phyloP scores from a whole-genome alignment of 2,113 vertebrate genomes.

The Chlorodrepanis virens region DNA sequence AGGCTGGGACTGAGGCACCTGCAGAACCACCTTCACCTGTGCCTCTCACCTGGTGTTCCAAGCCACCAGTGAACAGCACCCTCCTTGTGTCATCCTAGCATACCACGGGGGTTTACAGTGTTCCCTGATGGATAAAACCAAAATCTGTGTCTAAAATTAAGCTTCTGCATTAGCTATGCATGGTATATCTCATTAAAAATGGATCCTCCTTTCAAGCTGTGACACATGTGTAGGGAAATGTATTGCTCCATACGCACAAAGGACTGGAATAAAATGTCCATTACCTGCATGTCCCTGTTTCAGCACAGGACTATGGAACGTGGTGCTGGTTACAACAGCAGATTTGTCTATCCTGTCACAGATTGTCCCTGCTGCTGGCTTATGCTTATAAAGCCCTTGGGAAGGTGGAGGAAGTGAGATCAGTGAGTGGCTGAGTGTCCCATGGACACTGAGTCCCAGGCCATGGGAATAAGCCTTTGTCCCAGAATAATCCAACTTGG shows the following conservation, averaged over 20 bases:
- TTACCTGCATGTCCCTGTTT: background rate
- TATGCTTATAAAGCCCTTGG: background rate
- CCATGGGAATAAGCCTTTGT: background rate
- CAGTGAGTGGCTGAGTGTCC: background rate
- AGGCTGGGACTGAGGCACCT: background rate
- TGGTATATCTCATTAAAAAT: constrained; percentile 33
- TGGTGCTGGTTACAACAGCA: background rate
- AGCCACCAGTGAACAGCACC: background rate
- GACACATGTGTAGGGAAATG: constrained; percentile 9
- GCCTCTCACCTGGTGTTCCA: background rate
- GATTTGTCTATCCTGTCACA: background rate
- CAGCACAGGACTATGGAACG: background rate
- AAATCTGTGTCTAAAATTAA: constrained; percentile 6
- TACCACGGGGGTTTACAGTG: background rate
- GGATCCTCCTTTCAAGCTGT: background rate
- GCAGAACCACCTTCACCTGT: background rate
- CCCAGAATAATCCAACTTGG: background rate
- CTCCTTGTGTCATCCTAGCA: background rate
- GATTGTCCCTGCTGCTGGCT: background rate
- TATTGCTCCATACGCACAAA: background rate
- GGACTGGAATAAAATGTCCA: background rate
- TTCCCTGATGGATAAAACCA: background rate
- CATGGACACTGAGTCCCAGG: rapidly evolving
- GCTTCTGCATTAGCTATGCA: background rate
- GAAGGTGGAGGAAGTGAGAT: background rate